These are phyloP conservation scores for Aproaerema taeniolella DNA, from an alignment of 2,888 invertebrate species.

Conservation along the genomic window DNA sequence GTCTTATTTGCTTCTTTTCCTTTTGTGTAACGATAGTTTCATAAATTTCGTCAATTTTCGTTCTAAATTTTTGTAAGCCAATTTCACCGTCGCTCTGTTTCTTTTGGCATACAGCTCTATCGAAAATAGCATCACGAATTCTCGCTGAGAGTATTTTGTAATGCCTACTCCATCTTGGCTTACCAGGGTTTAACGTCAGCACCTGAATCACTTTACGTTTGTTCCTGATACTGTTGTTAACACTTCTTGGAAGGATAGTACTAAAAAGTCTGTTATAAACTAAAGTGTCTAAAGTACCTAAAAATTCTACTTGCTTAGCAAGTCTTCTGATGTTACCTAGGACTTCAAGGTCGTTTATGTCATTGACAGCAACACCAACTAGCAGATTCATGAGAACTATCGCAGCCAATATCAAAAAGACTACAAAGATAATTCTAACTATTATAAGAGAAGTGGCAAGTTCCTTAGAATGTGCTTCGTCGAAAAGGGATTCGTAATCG, in stretches of 20 bases:
- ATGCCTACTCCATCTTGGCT: conserved; percentile 45
- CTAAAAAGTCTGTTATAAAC: conserved; percentile 63
- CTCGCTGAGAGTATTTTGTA: conserved; percentile 49
- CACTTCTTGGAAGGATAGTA: conserved; percentile 45
- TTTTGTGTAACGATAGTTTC: conserved; percentile 42
- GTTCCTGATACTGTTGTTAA: conserved; percentile 48
- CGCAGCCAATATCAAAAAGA: conserved; percentile 73
- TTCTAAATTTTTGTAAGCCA: conserved; percentile 42
- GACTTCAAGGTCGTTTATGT: conserved; percentile 75
- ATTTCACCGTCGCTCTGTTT: conserved; percentile 53
- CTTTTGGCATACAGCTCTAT: conserved; percentile 55
- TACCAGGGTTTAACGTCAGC: conserved; percentile 57
- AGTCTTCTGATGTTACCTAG: conserved; percentile 74
- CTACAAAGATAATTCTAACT: conserved; percentile 67
- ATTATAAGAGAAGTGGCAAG: conserved; percentile 56
- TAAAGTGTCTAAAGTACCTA: conserved; percentile 68
- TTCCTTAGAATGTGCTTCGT: conserved; percentile 53
- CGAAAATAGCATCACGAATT: conserved; percentile 58
- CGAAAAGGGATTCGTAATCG: conserved; percentile 70
- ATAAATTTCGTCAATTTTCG: conserved; percentile 54
- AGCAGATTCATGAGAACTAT: conserved; percentile 79
- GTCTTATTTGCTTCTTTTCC: conserved; percentile 23
- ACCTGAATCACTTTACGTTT: conserved; percentile 49
- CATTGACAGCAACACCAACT: conserved; percentile 78
- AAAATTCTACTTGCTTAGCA: conserved; percentile 75